These are phyloP conservation scores for Myotis myotis DNA, from an alignment of 2,797 vertebrate genomes.

Conservation along the genomic window DNA sequence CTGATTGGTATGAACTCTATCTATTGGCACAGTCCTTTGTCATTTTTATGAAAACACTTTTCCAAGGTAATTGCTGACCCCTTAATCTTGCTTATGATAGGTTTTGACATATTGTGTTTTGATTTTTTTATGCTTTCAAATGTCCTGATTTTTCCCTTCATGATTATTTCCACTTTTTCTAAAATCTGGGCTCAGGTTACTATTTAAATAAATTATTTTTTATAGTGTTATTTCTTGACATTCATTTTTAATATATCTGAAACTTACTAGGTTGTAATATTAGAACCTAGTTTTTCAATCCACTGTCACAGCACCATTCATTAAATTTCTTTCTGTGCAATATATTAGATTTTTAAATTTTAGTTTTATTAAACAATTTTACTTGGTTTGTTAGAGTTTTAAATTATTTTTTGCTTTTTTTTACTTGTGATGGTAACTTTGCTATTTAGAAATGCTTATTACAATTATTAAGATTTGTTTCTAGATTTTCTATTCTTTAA, in stretches of 20 bases:
- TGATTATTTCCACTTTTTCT: not conserved
- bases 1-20: not conserved
- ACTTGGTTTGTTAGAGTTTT: not conserved
- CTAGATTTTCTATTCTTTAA: slow-evolving; percentile 5
- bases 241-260: slow-evolving; percentile 17
- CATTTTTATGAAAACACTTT: slow-evolving; percentile 12
- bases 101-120: not conserved
- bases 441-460: not conserved
- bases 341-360: not conserved
- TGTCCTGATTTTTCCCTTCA: not conserved
- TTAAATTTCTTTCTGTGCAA: not conserved
- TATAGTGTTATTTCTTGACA: not conserved
- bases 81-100: not conserved
- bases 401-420: not conserved
- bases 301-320: not conserved
- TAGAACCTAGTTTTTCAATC: not conserved
- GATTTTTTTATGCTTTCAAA: not conserved
- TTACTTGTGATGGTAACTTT: not conserved
- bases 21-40: not conserved
- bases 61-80: not conserved
- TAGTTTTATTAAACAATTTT: not conserved
- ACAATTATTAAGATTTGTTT: not conserved
- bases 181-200: not conserved
- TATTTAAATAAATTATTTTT: not conserved
- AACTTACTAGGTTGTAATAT: not conserved